Evolutionary conservation across 2,113 vertebrate species (phyloP).

Genomic region (Emydura subglobosa): DNA sequence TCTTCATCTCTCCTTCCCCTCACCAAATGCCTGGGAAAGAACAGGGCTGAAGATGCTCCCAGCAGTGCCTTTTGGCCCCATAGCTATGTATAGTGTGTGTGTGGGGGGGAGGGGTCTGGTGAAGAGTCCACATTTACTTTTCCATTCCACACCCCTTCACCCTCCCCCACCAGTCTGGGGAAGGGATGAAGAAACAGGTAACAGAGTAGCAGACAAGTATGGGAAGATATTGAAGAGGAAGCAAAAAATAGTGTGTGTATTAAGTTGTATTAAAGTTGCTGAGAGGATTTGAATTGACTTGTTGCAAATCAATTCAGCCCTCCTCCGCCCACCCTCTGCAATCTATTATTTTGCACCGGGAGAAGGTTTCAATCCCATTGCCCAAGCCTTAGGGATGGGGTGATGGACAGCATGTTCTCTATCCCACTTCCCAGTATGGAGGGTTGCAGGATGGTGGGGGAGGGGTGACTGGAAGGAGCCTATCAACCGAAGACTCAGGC

Average conservation of each 20-base stretch:
- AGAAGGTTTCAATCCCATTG: neutral
- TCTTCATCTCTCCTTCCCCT: too few relatives aligned
- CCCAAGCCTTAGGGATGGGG: neutral
- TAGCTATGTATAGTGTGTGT: neutral
- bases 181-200: too few relatives aligned
- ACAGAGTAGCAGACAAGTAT: too few relatives aligned
- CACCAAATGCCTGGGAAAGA: neutral
- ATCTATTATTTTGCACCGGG: neutral
- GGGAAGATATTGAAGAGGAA: too few relatives aligned
- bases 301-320: neutral
- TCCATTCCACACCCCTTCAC: neutral
- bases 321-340: neutral
- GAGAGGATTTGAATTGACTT: neutral
- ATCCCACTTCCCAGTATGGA: neutral
- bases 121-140: neutral
- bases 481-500: too few relatives aligned
- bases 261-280: neutral
- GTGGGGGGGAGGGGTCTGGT: accelerated
- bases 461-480: too few relatives aligned
- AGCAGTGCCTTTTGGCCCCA: neutral
- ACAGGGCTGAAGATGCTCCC: neutral
- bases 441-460: too few relatives aligned
- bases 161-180: neutral
- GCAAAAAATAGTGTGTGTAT: too few relatives aligned
- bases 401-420: neutral